Evolutionary conservation across 2,113 vertebrate genomes (phyloP).

Genomic region (Mionectes macconnelli): DNA sequence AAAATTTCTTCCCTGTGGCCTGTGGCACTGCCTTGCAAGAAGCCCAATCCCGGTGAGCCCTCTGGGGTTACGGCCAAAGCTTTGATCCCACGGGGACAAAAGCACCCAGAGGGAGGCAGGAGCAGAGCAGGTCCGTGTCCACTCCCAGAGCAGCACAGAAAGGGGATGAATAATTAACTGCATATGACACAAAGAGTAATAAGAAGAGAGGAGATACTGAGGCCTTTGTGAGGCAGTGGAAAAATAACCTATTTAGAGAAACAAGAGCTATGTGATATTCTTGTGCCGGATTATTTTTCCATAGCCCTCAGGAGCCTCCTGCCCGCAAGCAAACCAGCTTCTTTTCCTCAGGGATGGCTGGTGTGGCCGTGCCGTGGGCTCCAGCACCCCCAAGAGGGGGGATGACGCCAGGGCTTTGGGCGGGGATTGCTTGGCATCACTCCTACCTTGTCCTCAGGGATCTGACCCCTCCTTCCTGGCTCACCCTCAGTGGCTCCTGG

Average conservation of each 20-base stretch:
- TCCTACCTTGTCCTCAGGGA: not conserved
- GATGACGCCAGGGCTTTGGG: not conserved
- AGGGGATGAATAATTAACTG: constrained; percentile 72
- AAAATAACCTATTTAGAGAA: constrained; percentile 67
- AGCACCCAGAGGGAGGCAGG: not conserved
- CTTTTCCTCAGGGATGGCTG: not conserved
- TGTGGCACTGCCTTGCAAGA: fast-evolving
- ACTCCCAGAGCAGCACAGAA: not conserved
- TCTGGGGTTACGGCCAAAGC: fast-evolving
- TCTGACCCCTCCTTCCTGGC: not conserved
- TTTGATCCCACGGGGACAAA: fast-evolving
- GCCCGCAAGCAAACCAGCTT: not conserved
- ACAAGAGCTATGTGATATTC: constrained; percentile 38
- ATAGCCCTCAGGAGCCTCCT: not conserved
- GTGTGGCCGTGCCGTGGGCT: not conserved
- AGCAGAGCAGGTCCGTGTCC: not conserved
- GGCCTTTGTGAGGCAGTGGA: constrained; percentile 56
- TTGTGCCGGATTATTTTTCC: constrained; percentile 56
- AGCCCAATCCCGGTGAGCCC: fast-evolving
- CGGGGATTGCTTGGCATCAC: fast-evolving
- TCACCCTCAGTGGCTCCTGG: not conserved
- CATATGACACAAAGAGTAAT: constrained; percentile 42
- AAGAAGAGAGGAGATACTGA: constrained; percentile 51
- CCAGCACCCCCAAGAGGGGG: not conserved
- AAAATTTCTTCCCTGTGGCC: not conserved